Evolutionary conservation across 2,113 vertebrate genomes (phyloP).

Genomic region (Dicrurus megarhynchus): DNA sequence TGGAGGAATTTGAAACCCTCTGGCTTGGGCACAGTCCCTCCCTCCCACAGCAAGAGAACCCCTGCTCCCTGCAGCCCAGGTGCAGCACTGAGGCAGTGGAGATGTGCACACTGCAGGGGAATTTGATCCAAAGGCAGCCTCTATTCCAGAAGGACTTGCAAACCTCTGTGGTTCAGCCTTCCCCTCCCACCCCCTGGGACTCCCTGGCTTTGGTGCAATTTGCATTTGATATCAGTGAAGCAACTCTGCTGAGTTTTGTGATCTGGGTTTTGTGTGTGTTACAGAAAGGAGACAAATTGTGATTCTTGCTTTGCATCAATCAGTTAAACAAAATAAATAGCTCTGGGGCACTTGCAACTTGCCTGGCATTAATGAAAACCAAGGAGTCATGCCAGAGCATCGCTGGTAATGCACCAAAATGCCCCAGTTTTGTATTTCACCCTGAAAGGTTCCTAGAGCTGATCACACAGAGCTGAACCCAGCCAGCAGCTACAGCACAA

Average conservation of each 20-base stretch:
- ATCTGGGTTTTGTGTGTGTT: not conserved
- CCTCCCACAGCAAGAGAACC: not conserved
- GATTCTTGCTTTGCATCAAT: not conserved
- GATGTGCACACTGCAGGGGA: not conserved
- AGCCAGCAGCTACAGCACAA: not conserved
- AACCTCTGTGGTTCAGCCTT: not conserved
- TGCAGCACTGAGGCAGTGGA: not conserved
- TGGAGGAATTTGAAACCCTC: slow-evolving; percentile 26
- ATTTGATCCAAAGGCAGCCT: not conserved
- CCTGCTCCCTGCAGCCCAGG: not conserved
- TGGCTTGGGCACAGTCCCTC: not conserved
- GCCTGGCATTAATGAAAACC: not conserved
- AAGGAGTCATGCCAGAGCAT: not conserved
- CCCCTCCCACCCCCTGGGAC: accelerated
- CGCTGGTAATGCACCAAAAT: not conserved
- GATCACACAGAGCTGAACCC: not conserved
- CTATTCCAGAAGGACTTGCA: not conserved
- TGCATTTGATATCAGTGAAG: not conserved
- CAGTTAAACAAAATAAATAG: not conserved
- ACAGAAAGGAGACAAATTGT: not conserved
- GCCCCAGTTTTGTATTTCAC: not conserved
- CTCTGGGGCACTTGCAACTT: not conserved
- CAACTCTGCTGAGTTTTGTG: not conserved
- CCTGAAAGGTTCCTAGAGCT: not conserved
- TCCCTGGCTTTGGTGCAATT: not conserved